Percentiles rank a stretch among this genome's conserved stretches.
Evolutionary conservation across 1,140 invertebrate genomes (phyloP).

Genomic region (Planococcus citri): DNA sequence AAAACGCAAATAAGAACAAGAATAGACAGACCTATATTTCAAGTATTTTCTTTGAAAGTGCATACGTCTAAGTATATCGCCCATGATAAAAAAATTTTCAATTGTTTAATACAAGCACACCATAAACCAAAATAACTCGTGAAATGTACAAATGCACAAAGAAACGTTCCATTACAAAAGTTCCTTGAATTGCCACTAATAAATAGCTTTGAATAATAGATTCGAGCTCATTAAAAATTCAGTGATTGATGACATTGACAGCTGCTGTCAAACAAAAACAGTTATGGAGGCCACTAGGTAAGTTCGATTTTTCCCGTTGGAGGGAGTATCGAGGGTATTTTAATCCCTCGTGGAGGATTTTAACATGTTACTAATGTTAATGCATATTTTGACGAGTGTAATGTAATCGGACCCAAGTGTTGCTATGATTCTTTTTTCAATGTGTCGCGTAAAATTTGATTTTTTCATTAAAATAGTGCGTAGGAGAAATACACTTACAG

Average conservation of each 20-base stretch:
- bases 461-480: not conserved
- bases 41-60: no score
- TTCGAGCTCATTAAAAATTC: constrained; percentile 8
- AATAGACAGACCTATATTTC: no score
- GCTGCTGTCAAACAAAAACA: constrained; percentile 10
- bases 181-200: not conserved
- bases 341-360: not conserved
- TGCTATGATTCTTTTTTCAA: not conserved
- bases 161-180: not conserved
- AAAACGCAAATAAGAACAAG: no score
- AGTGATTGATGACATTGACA: constrained; percentile 20
- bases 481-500: no score
- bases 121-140: not conserved
- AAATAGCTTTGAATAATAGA: constrained; percentile 7
- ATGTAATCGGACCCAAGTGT: not conserved
- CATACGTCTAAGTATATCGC: not conserved
- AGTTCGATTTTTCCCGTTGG: constrained; percentile 6
- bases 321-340: not conserved
- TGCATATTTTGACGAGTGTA: not conserved
- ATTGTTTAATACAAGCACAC: not conserved
- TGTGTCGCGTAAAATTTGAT: not conserved
- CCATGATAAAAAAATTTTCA: not conserved
- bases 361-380: not conserved
- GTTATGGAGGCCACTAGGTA: constrained; percentile 15
- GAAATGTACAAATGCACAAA: not conserved